phyloP scores from a whole-genome alignment of 2,888 invertebrate species.

The Priocnemis perturbator region DNA sequence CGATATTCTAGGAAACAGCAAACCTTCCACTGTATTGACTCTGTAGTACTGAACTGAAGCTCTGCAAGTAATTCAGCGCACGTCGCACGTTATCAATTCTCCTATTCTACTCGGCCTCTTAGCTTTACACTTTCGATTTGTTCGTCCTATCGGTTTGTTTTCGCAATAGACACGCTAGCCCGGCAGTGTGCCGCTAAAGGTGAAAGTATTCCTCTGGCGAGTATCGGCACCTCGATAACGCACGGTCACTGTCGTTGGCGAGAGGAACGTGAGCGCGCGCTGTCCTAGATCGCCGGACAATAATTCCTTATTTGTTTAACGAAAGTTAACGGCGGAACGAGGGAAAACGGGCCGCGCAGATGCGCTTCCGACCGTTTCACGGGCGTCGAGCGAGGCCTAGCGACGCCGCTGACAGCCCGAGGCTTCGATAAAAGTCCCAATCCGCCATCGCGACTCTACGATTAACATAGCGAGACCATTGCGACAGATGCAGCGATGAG shows the following conservation, averaged over 20 bases:
- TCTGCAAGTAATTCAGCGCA: too few relatives aligned
- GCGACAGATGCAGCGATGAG: too few relatives aligned
- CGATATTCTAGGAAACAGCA: too few relatives aligned
- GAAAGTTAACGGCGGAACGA: conserved; percentile 15
- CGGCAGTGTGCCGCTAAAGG: conserved; percentile 15
- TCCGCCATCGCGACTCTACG: too few relatives aligned
- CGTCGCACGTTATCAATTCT: too few relatives aligned
- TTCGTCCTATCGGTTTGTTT: conserved; percentile 1
- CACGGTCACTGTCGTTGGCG: conserved; percentile 31
- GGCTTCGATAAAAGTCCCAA: too few relatives aligned
- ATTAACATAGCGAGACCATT: too few relatives aligned
- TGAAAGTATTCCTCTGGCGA: conserved; percentile 33
- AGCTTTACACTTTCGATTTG: background rate
- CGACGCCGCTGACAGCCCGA: too few relatives aligned
- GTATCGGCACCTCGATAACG: conserved; percentile 26
- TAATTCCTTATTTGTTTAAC: conserved; percentile 38
- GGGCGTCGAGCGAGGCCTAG: too few relatives aligned
- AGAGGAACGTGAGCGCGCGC: conserved; percentile 4
- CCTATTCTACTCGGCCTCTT: background rate
- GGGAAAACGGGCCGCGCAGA: conserved; percentile 5
- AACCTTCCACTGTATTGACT: too few relatives aligned
- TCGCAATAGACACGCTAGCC: conserved; percentile 9
- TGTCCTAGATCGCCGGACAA: conserved; percentile 28
- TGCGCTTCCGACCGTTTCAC: background rate
- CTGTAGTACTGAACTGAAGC: too few relatives aligned